These are phyloP conservation scores for Cataglyphis cursor DNA, from an alignment of 2,888 invertebrate species.

Conservation along the genomic window DNA sequence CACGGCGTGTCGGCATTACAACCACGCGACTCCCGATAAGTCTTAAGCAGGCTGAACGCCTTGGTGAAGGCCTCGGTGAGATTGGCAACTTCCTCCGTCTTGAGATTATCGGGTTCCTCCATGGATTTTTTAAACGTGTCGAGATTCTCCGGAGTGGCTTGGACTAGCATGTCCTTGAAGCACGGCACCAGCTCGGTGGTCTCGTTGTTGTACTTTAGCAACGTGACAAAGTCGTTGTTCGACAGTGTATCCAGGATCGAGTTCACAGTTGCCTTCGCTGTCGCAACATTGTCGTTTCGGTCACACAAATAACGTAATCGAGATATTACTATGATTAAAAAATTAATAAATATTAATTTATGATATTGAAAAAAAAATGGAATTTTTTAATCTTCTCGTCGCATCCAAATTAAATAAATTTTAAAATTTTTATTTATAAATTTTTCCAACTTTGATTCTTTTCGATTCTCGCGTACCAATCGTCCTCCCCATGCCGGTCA, in stretches of 20 bases:
- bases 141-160: slow-evolving; percentile 95
- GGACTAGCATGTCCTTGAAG: slow-evolving; percentile 94
- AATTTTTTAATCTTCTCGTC: not conserved
- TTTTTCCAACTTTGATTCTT: not conserved
- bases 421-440: not conserved
- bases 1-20: slow-evolving; percentile 91
- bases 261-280: slow-evolving; percentile 90
- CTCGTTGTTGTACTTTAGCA: slow-evolving; percentile 93
- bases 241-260: slow-evolving; percentile 97
- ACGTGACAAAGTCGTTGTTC: slow-evolving; percentile 99
- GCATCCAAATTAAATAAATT: not conserved
- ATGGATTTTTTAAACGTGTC: slow-evolving; percentile 91
- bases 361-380: not conserved
- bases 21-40: slow-evolving; percentile 88
- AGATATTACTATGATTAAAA: not conserved
- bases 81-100: slow-evolving; percentile 94
- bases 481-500: slow-evolving; percentile 93
- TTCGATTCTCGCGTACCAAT: slow-evolving; percentile 85
- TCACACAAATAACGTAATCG: not conserved
- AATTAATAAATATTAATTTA: slow-evolving; percentile 34
- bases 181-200: slow-evolving; percentile 94
- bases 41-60: slow-evolving; percentile 94
- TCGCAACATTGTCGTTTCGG: slow-evolving; percentile 40
- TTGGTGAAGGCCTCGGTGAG: slow-evolving; percentile 93
- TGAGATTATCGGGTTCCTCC: slow-evolving; percentile 87